Base-by-base conservation (phyloP, 2,113 vertebrate genomes). In the Dolichotis patagonum region DNA sequence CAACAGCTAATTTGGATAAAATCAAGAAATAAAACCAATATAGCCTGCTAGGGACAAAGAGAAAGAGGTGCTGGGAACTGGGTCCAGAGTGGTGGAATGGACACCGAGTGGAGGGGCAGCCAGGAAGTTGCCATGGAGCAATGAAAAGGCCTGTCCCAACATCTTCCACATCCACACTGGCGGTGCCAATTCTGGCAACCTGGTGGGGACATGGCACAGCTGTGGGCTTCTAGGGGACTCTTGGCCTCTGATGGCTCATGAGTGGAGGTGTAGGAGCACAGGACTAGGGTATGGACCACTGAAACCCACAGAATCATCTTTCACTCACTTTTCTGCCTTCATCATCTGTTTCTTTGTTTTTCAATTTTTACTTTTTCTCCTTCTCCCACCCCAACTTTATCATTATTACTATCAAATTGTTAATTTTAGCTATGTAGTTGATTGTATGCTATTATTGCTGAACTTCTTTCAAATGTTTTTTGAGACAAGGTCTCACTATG, bases 1-100 rank as follows among this genome's bases (percentile, higher is more conserved):
- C 99, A 99, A 99, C 99, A 99, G 99, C 99, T 99, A 99, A 99
- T 99, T 99, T 99, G 99, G 99, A 99, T 99, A 99, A 99, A 99
- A 99, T 99, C 99, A 99, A 99, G 99, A 99, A 99, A 99, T 99
- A 99, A 99, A 99, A 99, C 99, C 99, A 99, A 99, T 99, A 99
- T 99, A 99, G 99, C 99, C 99, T 99, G 99, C 99, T 99, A 99
- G 98, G 98, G 98, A 99, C 98, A 99, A 99, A 98, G 99, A 99
- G 99, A 99, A 99, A 99, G 94, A 86, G 86, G 86, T 82, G 94
- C 91, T 91, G 58, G 38, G 58, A 92, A 90, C 82, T 87, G 90
- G 65, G 86, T 98, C 97, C 97, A 63, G 82, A 62, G 92, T 91
- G 38, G 88, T 91, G 65, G 94, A 35, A 46, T 52, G 43, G 84